Evolutionary conservation across 2,888 invertebrate genomes (phyloP).

Genomic region (Sturmia bella): DNA sequence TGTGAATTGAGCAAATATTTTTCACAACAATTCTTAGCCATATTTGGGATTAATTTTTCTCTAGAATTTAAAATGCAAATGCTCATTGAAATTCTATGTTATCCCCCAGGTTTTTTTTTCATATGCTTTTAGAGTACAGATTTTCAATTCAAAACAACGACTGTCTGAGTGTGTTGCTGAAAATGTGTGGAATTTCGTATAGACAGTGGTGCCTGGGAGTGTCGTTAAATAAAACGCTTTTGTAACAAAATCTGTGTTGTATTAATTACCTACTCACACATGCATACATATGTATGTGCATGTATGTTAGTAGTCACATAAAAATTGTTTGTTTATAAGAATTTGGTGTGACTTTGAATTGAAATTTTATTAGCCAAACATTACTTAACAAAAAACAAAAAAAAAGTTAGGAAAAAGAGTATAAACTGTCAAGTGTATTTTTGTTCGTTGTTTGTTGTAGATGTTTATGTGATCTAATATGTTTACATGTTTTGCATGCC

Average conservation of each 20-base stretch:
- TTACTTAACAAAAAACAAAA: neutral
- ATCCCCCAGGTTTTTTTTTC: constrained; percentile 25
- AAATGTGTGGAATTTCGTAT: neutral
- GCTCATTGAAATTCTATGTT: constrained; percentile 56
- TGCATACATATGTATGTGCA: neutral
- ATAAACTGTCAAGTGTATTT: constrained; percentile 40
- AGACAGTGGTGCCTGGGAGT: constrained; percentile 17
- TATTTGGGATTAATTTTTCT: constrained; percentile 47
- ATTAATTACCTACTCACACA: constrained; percentile 56
- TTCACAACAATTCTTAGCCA: constrained; percentile 40
- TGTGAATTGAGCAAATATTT: constrained; percentile 1
- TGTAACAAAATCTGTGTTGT: constrained; percentile 46
- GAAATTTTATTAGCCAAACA: constrained; percentile 34
- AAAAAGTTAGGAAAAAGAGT: neutral
- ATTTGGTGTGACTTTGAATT: constrained; percentile 49
- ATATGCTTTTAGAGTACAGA: constrained; percentile 18
- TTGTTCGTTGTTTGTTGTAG: constrained; percentile 16
- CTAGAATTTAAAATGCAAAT: constrained; percentile 37
- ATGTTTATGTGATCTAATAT: constrained; percentile 32
- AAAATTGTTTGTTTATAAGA: neutral
- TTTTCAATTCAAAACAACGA: constrained; percentile 8
- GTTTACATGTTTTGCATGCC: constrained; percentile 55
- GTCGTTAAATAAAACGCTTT: constrained; percentile 15
- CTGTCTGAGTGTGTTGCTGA: constrained; percentile 8
- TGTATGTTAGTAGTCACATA: constrained; percentile 17